Percentiles rank a stretch among this genome's conserved stretches.
These are phyloP conservation scores for Geotrupes spiniger DNA, from an alignment of 2,888 invertebrate genomes.

Conservation along the genomic window DNA sequence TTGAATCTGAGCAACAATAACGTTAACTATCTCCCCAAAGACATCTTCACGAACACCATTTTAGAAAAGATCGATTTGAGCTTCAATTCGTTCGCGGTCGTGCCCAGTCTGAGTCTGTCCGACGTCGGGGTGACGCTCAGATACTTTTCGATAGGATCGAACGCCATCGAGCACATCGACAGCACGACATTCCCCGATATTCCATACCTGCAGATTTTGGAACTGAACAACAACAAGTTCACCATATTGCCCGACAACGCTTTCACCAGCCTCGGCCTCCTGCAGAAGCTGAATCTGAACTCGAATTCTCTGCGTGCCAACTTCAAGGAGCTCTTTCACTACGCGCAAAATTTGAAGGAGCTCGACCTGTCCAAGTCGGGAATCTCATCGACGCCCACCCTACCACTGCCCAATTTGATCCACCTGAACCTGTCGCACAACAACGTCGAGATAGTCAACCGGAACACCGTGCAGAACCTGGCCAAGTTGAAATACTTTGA, in stretches of 20 bases:
- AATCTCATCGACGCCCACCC: slow-evolving; percentile 71
- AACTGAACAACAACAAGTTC: slow-evolving; percentile 76
- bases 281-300: slow-evolving; percentile 77
- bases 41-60: slow-evolving; percentile 75
- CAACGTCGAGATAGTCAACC: slow-evolving; percentile 66
- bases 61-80: slow-evolving; percentile 79
- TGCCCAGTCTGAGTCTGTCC: slow-evolving; percentile 73
- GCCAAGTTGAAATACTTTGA: slow-evolving; percentile 70
- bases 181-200: slow-evolving; percentile 83
- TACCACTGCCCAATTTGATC: slow-evolving; percentile 74
- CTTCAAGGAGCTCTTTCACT: slow-evolving; percentile 83
- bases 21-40: slow-evolving; percentile 70
- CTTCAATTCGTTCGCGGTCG: slow-evolving; percentile 73
- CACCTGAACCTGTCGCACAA: slow-evolving; percentile 79
- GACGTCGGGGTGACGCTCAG: slow-evolving; percentile 78
- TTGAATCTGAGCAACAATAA: slow-evolving; percentile 71
- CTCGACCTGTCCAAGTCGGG: slow-evolving; percentile 76
- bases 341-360: slow-evolving; percentile 76
- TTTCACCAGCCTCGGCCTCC: slow-evolving; percentile 75
- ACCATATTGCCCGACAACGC: slow-evolving; percentile 86
- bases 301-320: slow-evolving; percentile 79
- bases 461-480: slow-evolving; percentile 69
- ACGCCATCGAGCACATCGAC: slow-evolving; percentile 82
- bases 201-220: slow-evolving; percentile 72
- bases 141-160: slow-evolving; percentile 73